These are phyloP conservation scores for Drosophila austrosaltans DNA, from an alignment of 2,888 invertebrate species.

Conservation along the genomic window DNA sequence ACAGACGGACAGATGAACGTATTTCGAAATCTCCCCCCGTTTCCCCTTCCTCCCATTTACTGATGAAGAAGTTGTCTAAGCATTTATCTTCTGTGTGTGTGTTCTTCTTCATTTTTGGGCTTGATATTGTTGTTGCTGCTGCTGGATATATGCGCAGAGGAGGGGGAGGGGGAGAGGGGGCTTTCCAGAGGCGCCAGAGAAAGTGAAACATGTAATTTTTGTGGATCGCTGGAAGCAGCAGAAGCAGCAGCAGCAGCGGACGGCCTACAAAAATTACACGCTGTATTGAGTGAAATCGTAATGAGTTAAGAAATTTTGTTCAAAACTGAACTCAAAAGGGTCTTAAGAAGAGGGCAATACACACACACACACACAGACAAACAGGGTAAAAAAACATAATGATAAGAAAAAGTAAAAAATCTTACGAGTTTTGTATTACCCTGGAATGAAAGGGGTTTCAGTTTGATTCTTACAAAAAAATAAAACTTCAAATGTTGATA, in stretches of 20 bases:
- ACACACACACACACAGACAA: conserved; percentile 18
- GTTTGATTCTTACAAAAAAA: too few species aligned
- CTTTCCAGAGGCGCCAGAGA: conserved; percentile 67
- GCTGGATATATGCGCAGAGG: conserved; percentile 13
- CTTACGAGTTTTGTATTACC: too few species aligned
- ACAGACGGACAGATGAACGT: conserved; percentile 27
- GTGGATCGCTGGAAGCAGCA: conserved; percentile 20
- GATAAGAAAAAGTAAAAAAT: too few species aligned
- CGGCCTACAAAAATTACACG: conserved; percentile 73
- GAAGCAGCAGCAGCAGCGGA: not conserved
- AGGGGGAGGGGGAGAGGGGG: not conserved
- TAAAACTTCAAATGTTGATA: too few species aligned
- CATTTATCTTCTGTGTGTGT: conserved; percentile 46
- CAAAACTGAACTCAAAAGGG: conserved; percentile 49
- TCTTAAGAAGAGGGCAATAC: conserved; percentile 2
- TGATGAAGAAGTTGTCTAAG: conserved; percentile 36
- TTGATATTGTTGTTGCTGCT: too few species aligned
- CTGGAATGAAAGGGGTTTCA: too few species aligned
- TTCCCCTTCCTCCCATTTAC: not conserved
- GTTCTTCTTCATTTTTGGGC: conserved; percentile 13
- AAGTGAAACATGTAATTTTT: conserved; percentile 76
- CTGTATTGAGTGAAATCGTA: conserved; percentile 78
- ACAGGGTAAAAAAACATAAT: conserved; percentile 26
- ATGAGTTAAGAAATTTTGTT: conserved; percentile 73
- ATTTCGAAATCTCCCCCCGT: conserved; percentile 32